These are phyloP conservation scores for Parasteatoda lunata DNA, from an alignment of 2,888 invertebrate genomes.

Conservation along the genomic window DNA sequence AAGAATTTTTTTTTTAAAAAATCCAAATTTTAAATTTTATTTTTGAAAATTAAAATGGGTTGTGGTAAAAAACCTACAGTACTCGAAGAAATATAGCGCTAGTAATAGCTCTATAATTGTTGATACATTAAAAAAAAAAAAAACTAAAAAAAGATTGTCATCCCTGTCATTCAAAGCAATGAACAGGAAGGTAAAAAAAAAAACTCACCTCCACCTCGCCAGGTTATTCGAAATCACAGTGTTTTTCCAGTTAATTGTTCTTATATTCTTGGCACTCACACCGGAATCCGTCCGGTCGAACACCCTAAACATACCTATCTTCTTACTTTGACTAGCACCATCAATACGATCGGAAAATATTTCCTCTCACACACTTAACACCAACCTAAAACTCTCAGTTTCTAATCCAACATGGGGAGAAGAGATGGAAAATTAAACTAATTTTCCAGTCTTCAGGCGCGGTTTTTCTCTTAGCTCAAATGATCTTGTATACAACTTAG, in stretches of 20 bases:
- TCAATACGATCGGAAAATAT: constrained; percentile 14
- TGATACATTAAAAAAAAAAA: neutral
- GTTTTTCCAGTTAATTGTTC: constrained; percentile 11
- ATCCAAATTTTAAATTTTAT: neutral
- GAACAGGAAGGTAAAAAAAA: constrained; percentile 1
- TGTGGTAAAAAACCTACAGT: too few species aligned
- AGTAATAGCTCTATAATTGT: neutral
- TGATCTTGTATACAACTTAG: constrained; percentile 34
- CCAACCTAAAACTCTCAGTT: neutral
- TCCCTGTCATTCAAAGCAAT: neutral
- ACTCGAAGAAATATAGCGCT: too few species aligned
- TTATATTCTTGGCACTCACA: constrained; percentile 21
- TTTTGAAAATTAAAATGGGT: neutral
- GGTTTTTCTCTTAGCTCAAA: constrained; percentile 29
- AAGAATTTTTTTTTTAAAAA: neutral
- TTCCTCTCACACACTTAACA: neutral
- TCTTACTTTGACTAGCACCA: constrained; percentile 45
- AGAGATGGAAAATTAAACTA: constrained; percentile 5
- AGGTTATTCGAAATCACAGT: constrained; percentile 54
- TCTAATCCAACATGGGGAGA: neutral
- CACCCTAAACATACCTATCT: constrained; percentile 59
- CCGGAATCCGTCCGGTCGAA: constrained; percentile 50
- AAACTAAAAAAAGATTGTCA: neutral
- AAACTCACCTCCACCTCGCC: constrained; percentile 56
- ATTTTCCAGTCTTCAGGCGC: constrained; percentile 33